These are phyloP conservation scores for Corynorhinus townsendii DNA, from an alignment of 2,113 vertebrate species.

Conservation along the genomic window DNA sequence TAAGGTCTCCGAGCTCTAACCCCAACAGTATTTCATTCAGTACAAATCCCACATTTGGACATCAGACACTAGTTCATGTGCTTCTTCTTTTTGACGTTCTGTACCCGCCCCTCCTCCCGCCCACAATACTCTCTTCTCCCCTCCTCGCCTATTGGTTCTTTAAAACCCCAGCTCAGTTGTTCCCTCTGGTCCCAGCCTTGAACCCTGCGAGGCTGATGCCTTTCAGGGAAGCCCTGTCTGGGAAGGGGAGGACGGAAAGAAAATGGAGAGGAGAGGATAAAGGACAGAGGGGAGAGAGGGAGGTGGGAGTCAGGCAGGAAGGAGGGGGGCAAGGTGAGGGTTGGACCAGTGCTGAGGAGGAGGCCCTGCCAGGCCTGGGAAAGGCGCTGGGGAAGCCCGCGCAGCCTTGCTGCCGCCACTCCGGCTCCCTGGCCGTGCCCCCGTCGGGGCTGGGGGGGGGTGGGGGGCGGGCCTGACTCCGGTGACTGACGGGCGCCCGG, in stretches of 20 bases:
- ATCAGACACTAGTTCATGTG: background rate
- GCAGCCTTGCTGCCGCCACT: accelerated
- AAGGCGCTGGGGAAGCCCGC: accelerated
- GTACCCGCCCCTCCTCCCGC: background rate
- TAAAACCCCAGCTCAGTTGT: background rate
- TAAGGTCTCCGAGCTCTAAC: background rate
- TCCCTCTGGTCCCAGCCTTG: background rate
- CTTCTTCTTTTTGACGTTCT: background rate
- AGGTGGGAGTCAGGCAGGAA: background rate
- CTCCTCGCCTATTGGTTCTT: background rate
- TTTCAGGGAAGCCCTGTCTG: background rate
- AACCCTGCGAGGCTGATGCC: too few relatives aligned
- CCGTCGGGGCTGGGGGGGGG: too few relatives aligned
- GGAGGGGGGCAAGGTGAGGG: background rate
- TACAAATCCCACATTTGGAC: background rate
- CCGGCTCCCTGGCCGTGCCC: background rate
- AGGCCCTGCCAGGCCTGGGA: background rate
- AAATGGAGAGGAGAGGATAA: background rate
- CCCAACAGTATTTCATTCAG: background rate
- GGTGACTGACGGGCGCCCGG: background rate
- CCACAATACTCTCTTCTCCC: background rate
- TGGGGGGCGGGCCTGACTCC: background rate
- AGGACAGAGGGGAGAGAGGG: background rate
- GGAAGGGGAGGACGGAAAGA: background rate
- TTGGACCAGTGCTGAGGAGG: background rate